Evolutionary conservation across 2,113 vertebrate species (phyloP).

Genomic region (Pongo pygmaeus): DNA sequence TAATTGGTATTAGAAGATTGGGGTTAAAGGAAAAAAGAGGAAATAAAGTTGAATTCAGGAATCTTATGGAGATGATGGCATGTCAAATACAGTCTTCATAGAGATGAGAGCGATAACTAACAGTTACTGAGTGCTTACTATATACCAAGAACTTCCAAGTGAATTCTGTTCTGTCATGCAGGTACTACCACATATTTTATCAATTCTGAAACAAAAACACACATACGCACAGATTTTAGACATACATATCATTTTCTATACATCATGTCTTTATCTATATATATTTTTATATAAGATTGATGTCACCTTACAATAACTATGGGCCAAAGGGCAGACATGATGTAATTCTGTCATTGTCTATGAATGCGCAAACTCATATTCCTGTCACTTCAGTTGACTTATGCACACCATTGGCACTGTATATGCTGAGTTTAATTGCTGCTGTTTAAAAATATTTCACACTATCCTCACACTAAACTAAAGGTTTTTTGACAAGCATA

Average conservation of each 20-base stretch:
- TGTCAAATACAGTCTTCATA: background rate
- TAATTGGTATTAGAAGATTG: constrained; percentile 31
- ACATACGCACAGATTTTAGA: background rate
- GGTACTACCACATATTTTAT: background rate
- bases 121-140: background rate
- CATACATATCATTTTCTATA: background rate
- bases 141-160: background rate
- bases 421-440: background rate
- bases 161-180: background rate
- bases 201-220: background rate
- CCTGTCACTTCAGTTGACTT: background rate
- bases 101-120: background rate
- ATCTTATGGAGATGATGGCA: background rate
- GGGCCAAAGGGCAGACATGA: background rate
- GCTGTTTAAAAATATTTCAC: constrained; percentile 18
- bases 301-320: background rate
- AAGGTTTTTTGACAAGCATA: background rate
- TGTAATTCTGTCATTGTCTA: background rate
- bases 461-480: background rate
- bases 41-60: background rate
- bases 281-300: background rate
- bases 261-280: background rate
- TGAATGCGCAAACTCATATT: background rate
- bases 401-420: background rate
- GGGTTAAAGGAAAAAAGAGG: background rate